Percentiles rank a stretch among this genome's conserved stretches.
These are phyloP conservation scores for Palythoa grandiflora DNA, from an alignment of 92 coral and sea anemone species.

Conservation along the genomic window DNA sequence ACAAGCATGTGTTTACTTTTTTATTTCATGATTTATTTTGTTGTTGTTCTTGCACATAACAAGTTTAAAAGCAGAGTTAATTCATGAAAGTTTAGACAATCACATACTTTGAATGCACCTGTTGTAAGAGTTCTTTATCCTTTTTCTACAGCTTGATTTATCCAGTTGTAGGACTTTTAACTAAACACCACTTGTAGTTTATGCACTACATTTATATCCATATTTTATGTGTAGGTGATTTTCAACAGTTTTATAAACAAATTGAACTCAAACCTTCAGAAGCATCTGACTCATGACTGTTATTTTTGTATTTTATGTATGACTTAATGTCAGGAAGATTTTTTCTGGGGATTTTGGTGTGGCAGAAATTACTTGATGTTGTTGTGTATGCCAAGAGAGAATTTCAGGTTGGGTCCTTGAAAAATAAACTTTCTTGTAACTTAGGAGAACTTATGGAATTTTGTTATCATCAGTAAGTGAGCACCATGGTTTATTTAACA, in stretches of 20 bases:
- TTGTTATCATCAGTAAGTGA: neutral
- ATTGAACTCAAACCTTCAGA: conserved; percentile 8
- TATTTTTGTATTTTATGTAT: conserved; percentile 9
- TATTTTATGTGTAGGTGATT: conserved; percentile 4
- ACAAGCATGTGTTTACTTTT: conserved; percentile 4
- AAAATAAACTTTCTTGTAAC: conserved; percentile 5
- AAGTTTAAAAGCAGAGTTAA: neutral
- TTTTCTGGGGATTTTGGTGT: neutral
- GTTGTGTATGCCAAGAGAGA: neutral
- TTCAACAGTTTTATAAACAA: conserved; percentile 19
- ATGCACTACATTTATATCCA: neutral
- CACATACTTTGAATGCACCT: conserved; percentile 20
- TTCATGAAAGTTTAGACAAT: conserved; percentile 2
- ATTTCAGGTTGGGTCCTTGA: neutral
- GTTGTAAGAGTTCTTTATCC: conserved; percentile 9
- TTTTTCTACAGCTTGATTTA: conserved; percentile 17
- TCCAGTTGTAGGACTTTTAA: conserved; percentile 14
- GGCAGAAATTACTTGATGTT: conserved; percentile 3
- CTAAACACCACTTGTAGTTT: conserved; percentile 17
- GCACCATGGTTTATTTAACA: conserved; percentile 15
- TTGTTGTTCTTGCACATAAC: conserved; percentile 11
- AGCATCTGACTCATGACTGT: conserved; percentile 1
- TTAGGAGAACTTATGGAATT: neutral
- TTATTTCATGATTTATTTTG: conserved; percentile 9
- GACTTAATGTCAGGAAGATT: conserved; percentile 12